phyloP scores from a whole-genome alignment of 2,113 vertebrate species.

The Cottus gobio region DNA sequence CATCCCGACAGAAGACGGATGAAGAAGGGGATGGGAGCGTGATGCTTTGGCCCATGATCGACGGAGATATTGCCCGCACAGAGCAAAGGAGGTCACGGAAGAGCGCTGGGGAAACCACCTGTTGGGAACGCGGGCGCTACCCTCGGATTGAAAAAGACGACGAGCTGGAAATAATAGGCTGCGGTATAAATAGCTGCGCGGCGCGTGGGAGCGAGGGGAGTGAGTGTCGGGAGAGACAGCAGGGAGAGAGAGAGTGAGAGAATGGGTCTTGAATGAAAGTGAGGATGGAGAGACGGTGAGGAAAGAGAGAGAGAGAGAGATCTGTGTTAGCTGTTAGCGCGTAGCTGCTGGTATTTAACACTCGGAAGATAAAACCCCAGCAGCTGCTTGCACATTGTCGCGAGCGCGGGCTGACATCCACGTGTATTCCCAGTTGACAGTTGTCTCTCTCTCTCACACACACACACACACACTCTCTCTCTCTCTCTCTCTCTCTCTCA shows the following conservation, averaged over 20 bases:
- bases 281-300: not conserved
- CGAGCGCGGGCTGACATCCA: not conserved
- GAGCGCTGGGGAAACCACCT: conserved; percentile 41
- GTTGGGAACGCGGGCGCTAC: conserved; percentile 52
- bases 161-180: conserved; percentile 70
- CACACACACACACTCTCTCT: not conserved
- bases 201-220: conserved; percentile 39
- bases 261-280: conserved; percentile 45
- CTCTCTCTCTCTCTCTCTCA: too few species aligned
- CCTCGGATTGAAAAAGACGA: conserved; percentile 64
- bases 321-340: conserved; percentile 23
- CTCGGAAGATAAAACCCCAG: conserved; percentile 1
- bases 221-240: conserved; percentile 26
- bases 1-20: not conserved
- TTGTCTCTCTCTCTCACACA: too few species aligned
- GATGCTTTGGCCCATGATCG: not conserved
- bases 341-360: conserved; percentile 5
- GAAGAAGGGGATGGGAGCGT: not conserved
- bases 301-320: conserved; percentile 3
- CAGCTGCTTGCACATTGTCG: conserved; percentile 28
- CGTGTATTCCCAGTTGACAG: conserved; percentile 1
- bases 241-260: not conserved
- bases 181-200: conserved; percentile 60
- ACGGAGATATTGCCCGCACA: conserved; percentile 1
- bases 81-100: conserved; percentile 2